phyloP scores from a whole-genome alignment of 1,140 invertebrate species.

The Penaeus vannamei region DNA sequence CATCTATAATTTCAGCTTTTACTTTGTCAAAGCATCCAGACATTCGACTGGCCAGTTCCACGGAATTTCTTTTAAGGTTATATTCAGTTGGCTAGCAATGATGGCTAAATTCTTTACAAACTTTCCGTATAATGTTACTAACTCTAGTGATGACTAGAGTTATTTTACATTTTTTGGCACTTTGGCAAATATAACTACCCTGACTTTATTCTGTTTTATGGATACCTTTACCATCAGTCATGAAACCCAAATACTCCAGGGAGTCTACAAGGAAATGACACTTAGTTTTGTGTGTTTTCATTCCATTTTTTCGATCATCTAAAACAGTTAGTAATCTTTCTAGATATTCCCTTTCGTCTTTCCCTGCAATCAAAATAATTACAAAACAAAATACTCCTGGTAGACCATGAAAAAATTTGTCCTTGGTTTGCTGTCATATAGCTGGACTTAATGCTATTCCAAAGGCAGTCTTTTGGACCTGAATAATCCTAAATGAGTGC shows the following conservation, averaged over 20 bases:
- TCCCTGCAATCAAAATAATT: constrained; percentile 8
- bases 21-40: constrained; percentile 16
- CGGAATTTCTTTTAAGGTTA: not conserved
- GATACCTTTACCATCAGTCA: not conserved
- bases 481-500: no score
- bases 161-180: not conserved
- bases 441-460: no score
- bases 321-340: no score
- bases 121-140: constrained; percentile 10
- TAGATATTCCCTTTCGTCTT: not conserved
- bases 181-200: not conserved
- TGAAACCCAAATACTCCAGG: no score
- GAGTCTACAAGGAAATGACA: no score
- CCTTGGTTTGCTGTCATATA: constrained; percentile 3
- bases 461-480: no score
- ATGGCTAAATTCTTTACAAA: not conserved
- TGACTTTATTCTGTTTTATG: no score
- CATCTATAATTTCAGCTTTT: not conserved
- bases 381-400: constrained; percentile 34
- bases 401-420: not conserved
- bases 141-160: constrained; percentile 4
- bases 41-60: constrained; percentile 27
- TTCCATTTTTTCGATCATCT: no score
- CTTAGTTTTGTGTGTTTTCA: no score
- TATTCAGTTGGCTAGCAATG: not conserved